Evolutionary conservation across 2,797 vertebrate genomes (phyloP).

Genomic region (Falco columbarius): DNA sequence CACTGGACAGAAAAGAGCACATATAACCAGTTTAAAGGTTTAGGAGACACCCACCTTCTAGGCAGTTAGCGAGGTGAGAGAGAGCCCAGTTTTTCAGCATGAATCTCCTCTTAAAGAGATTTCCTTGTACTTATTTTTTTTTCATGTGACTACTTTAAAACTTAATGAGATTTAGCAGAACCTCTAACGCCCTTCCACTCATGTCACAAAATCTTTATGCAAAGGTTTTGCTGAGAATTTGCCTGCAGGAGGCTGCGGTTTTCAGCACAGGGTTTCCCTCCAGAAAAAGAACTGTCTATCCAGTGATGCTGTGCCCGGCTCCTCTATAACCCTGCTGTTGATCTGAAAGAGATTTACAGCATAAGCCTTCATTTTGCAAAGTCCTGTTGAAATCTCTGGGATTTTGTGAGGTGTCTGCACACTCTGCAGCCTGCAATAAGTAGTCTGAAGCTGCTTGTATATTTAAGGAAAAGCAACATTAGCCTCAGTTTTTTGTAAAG

Average conservation of each 20-base stretch:
- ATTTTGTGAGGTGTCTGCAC: background rate
- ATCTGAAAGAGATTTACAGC: background rate
- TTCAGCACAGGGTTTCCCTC: background rate
- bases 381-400: background rate
- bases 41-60: background rate
- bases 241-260: background rate
- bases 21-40: background rate
- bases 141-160: background rate
- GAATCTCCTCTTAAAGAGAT: conserved; percentile 15
- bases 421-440: background rate
- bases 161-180: conserved; percentile 5
- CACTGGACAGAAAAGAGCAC: background rate
- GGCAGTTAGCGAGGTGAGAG: background rate
- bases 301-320: background rate
- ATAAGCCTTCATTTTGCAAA: background rate
- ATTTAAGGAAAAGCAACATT: background rate
- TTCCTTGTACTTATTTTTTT: background rate
- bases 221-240: background rate
- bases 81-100: background rate
- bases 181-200: background rate
- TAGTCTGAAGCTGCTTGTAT: background rate
- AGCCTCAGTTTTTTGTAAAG: background rate
- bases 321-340: background rate
- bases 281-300: background rate
- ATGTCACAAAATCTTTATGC: fast-evolving